phyloP scores from a whole-genome alignment of 2,888 invertebrate genomes.

The Tuta absoluta region DNA sequence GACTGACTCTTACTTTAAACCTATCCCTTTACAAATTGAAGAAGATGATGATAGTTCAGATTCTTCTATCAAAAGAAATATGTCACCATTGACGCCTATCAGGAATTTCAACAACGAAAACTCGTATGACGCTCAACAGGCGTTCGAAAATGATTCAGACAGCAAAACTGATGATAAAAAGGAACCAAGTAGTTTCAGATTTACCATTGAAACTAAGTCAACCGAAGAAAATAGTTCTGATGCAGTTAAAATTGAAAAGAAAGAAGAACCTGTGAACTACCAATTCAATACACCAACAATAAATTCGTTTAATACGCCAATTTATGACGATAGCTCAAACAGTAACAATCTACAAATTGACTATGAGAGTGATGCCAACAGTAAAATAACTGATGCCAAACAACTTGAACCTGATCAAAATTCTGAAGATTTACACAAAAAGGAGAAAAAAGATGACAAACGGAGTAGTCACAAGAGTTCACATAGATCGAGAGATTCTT shows the following conservation, averaged over 20 bases:
- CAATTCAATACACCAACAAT: conserved; percentile 66
- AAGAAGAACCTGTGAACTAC: conserved; percentile 54
- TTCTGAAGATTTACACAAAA: conserved; percentile 62
- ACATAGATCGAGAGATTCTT: conserved; percentile 67
- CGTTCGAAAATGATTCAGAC: conserved; percentile 64
- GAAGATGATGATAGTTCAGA: conserved; percentile 71
- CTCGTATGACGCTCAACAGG: conserved; percentile 75
- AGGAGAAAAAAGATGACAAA: conserved; percentile 60
- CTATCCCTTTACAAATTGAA: conserved; percentile 56
- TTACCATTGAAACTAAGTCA: conserved; percentile 67
- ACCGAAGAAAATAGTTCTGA: conserved; percentile 59
- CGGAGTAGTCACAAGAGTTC: conserved; percentile 64
- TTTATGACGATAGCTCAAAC: conserved; percentile 75
- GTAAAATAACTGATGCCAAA: conserved; percentile 66
- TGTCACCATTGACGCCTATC: conserved; percentile 75
- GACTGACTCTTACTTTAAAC: conserved; percentile 54
- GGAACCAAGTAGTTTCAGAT: conserved; percentile 67
- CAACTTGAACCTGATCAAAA: conserved; percentile 56
- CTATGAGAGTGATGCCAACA: conserved; percentile 75
- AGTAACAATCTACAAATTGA: conserved; percentile 72
- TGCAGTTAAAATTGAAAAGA: conserved; percentile 52
- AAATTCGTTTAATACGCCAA: conserved; percentile 64
- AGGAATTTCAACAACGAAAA: conserved; percentile 75
- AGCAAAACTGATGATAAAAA: conserved; percentile 57
- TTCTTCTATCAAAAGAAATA: conserved; percentile 68